These are phyloP conservation scores for Drosophila pseudoananassae DNA, from an alignment of 1,140 invertebrate species.

Conservation along the genomic window DNA sequence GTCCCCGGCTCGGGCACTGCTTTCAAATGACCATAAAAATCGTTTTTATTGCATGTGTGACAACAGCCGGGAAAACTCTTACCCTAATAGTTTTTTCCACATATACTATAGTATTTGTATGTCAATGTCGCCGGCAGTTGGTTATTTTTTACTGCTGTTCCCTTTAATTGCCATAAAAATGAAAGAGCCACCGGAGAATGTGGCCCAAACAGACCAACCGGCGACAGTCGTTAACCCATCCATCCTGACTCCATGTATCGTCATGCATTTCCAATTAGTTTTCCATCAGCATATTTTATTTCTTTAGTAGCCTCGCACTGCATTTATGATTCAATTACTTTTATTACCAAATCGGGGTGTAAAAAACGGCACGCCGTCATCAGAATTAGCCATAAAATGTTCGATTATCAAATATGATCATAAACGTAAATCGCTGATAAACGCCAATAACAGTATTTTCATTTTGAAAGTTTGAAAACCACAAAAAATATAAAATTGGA, in stretches of 20 bases:
- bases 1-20: constrained; percentile 17
- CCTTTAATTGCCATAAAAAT: constrained; percentile 66
- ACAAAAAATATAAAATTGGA: not conserved
- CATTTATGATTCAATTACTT: constrained; percentile 70
- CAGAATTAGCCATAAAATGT: constrained; percentile 68
- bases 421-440: constrained; percentile 66
- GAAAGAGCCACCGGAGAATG: constrained; percentile 25
- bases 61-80: constrained; percentile 48
- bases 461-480: constrained; percentile 28
- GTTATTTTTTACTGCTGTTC: constrained; percentile 53
- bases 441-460: constrained; percentile 49
- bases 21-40: constrained; percentile 75
- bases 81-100: constrained; percentile 42
- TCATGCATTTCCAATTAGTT: constrained; percentile 52
- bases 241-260: not conserved
- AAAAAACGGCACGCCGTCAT: constrained; percentile 36
- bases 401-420: constrained; percentile 67
- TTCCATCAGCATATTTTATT: constrained; percentile 47
- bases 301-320: constrained; percentile 32
- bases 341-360: constrained; percentile 43
- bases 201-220: constrained; percentile 22
- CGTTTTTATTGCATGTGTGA: constrained; percentile 67
- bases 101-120: constrained; percentile 32
- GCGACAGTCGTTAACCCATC: constrained; percentile 19
- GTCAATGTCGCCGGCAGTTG: constrained; percentile 66